Conservation (phyloP, 2,797 vertebrate genomes). For the Streptopelia turtur region DNA sequence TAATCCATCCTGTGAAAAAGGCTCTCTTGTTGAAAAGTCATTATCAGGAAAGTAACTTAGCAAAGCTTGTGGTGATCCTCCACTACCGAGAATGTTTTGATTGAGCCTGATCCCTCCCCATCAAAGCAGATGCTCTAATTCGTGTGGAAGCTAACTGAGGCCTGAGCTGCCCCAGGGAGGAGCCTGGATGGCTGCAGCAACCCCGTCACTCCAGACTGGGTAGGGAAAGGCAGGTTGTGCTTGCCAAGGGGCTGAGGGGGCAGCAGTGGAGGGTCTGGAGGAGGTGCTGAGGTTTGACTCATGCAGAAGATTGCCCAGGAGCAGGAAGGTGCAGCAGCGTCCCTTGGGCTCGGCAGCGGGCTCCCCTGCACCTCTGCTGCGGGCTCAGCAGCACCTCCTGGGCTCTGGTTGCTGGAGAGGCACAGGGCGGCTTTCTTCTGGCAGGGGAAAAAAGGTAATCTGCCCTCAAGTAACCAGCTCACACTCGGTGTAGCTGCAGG, state of each 20-base stretch:
- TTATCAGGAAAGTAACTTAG: not conserved
- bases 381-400: not conserved
- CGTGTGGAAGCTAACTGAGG: not conserved
- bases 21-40: not conserved
- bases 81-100: not conserved
- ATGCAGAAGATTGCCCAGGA: not conserved
- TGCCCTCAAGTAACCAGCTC: not conserved
- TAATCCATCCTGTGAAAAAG: not conserved
- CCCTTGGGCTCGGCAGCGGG: fast-evolving
- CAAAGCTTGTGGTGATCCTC: slow-evolving; percentile 1
- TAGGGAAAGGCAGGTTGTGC: not conserved
- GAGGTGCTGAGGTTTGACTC: not conserved
- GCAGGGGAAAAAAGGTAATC: not conserved
- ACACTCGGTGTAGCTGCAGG: not conserved
- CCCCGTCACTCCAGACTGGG: not conserved
- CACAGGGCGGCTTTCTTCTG: not conserved
- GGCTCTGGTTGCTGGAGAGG: not conserved
- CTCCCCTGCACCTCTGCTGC: not conserved
- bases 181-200: not conserved
- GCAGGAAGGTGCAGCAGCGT: not conserved
- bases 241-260: not conserved
- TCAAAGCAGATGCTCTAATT: slow-evolving; percentile 7
- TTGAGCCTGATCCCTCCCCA: not conserved
- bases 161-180: not conserved
- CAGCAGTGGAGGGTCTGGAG: not conserved